Percentiles rank a stretch among this genome's conserved stretches.
Evolutionary conservation across 2,113 vertebrate genomes (phyloP).

Genomic region (Empidonax alnorum): DNA sequence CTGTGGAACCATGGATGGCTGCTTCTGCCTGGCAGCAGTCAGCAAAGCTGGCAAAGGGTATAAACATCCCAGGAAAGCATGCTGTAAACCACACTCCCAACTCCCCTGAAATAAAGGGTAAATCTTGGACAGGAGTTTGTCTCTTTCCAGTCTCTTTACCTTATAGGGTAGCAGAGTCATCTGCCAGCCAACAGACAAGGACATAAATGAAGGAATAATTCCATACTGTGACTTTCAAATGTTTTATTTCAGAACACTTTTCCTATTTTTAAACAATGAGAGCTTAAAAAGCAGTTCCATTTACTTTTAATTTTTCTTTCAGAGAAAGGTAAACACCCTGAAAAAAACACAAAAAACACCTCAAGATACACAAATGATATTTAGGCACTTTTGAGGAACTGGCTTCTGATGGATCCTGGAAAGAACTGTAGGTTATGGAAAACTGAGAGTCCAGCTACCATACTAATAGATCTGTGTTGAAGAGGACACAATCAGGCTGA

Average conservation of each 20-base stretch:
- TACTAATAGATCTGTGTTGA: not conserved
- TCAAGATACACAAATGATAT: not conserved
- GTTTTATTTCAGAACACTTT: not conserved
- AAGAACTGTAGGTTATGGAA: not conserved
- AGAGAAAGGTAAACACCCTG: not conserved
- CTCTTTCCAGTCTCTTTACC: not conserved
- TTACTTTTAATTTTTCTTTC: conserved; percentile 15
- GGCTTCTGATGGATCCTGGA: not conserved
- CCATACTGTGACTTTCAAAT: not conserved
- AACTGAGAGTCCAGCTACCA: not conserved
- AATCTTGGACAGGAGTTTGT: not conserved
- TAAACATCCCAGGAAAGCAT: not conserved
- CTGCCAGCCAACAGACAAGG: not conserved
- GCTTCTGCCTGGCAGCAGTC: not conserved
- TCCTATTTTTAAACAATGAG: not conserved
- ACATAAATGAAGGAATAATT: not conserved
- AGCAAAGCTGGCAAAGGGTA: not conserved
- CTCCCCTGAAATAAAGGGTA: not conserved
- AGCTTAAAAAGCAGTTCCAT: not conserved
- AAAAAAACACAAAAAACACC: not conserved
- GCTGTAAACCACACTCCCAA: not conserved
- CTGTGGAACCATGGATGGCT: not conserved
- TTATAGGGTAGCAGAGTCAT: not conserved
- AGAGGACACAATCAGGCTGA: not conserved
- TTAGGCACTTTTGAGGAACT: not conserved